Percentiles rank a stretch among this genome's conserved stretches.
Conservation (phyloP, 2,113 vertebrate genomes). For the Danio rerio region GRCz12tu NC_133177.1:39652001-39652500, state of each 20-base stretch:
- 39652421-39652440: constrained; percentile 82
- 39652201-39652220: constrained; percentile 94
- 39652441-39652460: not conserved
- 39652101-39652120: too few relatives aligned
- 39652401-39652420: constrained; percentile 96
- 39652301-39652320: not conserved
- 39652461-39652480: not conserved
- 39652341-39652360: constrained; percentile 90
- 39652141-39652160: constrained; percentile 86
- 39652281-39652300: not conserved
- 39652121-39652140: not conserved
- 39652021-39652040: too few relatives aligned
- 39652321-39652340: not conserved
- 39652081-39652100: too few relatives aligned
- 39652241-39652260: constrained; percentile 98
- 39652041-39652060: too few relatives aligned
- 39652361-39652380: constrained; percentile 99
- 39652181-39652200: constrained; percentile 99
- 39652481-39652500: too few relatives aligned
- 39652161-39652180: constrained; percentile 89
- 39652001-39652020: too few relatives aligned
- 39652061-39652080: too few relatives aligned
- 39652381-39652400: constrained; percentile 98
- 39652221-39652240: constrained; percentile 98
- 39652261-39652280: constrained; percentile 83